Evolutionary conservation across 2,797 vertebrate species (phyloP), one percentile per base, ranked within the genome.

Genomic region (Hybognathus amarus): DNA sequence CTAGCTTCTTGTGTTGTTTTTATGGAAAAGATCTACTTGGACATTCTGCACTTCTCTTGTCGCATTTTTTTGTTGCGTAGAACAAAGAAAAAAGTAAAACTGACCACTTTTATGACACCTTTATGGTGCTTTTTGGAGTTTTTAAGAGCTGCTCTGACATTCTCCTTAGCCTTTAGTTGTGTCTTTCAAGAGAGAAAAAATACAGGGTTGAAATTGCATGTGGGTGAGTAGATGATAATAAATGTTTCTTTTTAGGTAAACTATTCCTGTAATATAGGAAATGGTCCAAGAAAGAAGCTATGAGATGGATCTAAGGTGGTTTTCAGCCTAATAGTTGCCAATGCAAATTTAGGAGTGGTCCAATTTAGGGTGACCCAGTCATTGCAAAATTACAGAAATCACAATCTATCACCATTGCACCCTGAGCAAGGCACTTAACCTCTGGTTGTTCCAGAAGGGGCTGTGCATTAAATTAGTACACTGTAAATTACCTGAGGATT

Each of bases 321-420:
- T 64, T 45, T 15, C n/a, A 77, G 24, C 24, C 27, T 15, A 22
- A 33, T 18, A 61, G 54, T 52, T 20, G 42, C 22, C 7, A 54
- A 79, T 12, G 59, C 12, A 24, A 24, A 42, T 76, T 27, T 75
- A 75, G 17, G 70, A 47, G 61, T 83, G 71, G 71, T 76, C 71
- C 22, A 67, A 82, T 73, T 74, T 66, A n/a, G 36, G 36, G 36
- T 56, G 73, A 71, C 77, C 85, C 17, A 71, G 56, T 80, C 70
- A 69, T 18, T n/a, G 52, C 76, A 36, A 40, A 52, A 75, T 75
- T 17, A 75, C 80, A 24, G 40, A 42, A 45, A 71, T 71, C 79
- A 61, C 68, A 82, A 50, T 82, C 59, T 56, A 68, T 82, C 38
- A 68, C 36, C 64, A 22, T 79, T 79, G 61, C 77, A 71, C 68